Percentiles rank a stretch among this genome's conserved stretches.
Evolutionary conservation across 1,140 invertebrate species (phyloP).

Genomic region (Atta cephalotes): DNA sequence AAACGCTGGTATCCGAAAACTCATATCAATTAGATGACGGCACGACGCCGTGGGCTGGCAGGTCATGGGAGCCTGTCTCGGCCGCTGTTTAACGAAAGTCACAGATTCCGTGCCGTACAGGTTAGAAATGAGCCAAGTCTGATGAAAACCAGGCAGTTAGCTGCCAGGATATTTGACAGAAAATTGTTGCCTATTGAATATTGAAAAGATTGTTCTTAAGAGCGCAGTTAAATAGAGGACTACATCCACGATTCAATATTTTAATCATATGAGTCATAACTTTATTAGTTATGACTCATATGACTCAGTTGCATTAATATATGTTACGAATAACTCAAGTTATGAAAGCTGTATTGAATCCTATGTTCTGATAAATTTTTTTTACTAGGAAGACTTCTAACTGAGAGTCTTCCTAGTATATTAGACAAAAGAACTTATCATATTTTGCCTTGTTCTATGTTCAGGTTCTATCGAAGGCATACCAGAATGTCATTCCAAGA

Average conservation of each 20-base stretch:
- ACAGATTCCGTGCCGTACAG: conserved; percentile 80
- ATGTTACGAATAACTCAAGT: neutral
- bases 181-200: neutral
- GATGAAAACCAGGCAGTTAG: neutral
- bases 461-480: conserved; percentile 79
- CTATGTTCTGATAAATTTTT: neutral
- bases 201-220: neutral
- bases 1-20: conserved; percentile 65
- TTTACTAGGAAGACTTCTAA: neutral
- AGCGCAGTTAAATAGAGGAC: neutral
- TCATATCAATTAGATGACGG: conserved; percentile 79
- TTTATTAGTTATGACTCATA: neutral
- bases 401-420: neutral
- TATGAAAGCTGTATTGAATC: neutral
- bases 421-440: neutral
- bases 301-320: neutral
- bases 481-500: conserved; percentile 79
- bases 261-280: neutral
- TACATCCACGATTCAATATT: neutral
- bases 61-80: conserved; percentile 87
- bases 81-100: conserved; percentile 84
- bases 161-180: no score
- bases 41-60: conserved; percentile 74
- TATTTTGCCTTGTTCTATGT: conserved; percentile 31
- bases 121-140: conserved; percentile 66